phyloP scores from a whole-genome alignment of 1,140 invertebrate genomes.

The Drosophila chauvacae region DNA sequence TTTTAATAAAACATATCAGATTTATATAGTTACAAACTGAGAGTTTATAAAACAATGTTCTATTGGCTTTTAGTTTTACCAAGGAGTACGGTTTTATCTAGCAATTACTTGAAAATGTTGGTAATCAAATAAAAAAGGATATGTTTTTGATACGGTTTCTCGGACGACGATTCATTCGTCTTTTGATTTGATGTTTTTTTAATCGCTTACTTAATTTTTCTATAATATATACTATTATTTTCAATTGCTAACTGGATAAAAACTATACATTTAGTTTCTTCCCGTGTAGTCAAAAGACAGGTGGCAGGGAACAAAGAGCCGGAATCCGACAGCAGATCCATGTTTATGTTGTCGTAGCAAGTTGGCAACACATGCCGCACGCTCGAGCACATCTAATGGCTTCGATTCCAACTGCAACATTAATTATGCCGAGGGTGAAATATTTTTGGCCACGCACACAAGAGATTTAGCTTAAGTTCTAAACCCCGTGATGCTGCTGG shows the following conservation, averaged over 20 bases:
- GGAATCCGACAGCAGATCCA: not conserved
- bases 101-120: too few species aligned
- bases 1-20: not conserved
- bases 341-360: conserved; percentile 38
- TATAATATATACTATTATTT: not conserved
- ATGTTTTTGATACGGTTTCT: too few species aligned
- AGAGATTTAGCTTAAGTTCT: conserved; percentile 35
- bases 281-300: conserved; percentile 15
- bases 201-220: not conserved
- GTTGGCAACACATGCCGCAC: conserved; percentile 48
- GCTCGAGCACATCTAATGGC: conserved; percentile 41
- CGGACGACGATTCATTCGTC: not conserved
- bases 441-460: conserved; percentile 37
- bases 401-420: conserved; percentile 37
- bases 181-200: not conserved
- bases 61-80: not conserved
- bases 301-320: conserved; percentile 16
- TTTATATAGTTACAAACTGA: not conserved
- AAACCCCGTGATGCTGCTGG: conserved; percentile 6
- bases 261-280: not conserved
- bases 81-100: not conserved
- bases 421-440: conserved; percentile 34
- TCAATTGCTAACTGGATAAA: not conserved
- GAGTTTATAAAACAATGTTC: not conserved
- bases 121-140: not conserved